Conservation (phyloP, 1,140 invertebrate species). For the Danaus melanippus region DNA sequence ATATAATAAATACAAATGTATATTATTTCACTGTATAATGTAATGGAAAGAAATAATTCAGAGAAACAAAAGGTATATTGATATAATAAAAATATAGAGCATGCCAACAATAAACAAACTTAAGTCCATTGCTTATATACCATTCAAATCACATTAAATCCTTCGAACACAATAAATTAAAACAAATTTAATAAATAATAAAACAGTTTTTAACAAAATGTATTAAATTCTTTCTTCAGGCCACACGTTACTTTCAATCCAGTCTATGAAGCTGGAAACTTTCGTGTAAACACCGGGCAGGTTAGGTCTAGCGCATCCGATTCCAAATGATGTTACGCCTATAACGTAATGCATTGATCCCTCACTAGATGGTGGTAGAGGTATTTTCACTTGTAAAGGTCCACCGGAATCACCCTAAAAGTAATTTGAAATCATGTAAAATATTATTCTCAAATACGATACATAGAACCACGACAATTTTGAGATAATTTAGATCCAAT, state of each 20-base stretch:
- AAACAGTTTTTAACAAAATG: background rate
- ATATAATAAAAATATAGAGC: no score
- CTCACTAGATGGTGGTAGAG: constrained; percentile 3
- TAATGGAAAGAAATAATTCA: no score
- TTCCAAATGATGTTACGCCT: constrained; percentile 83
- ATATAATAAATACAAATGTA: no score
- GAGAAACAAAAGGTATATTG: no score
- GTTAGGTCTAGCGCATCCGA: constrained; percentile 78
- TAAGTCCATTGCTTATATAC: no score
- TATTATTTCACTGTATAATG: no score
- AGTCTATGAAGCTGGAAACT: constrained; percentile 78
- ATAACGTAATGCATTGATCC: constrained; percentile 18
- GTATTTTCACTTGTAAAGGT: constrained; percentile 48
- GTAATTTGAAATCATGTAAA: background rate
- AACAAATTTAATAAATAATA: no score
- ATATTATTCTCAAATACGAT: background rate
- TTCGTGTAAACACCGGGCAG: constrained; percentile 86
- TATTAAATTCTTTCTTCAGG: background rate
- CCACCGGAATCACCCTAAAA: constrained; percentile 82
- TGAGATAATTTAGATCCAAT: background rate
- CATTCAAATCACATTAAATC: no score
- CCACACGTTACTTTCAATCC: constrained; percentile 71
- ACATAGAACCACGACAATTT: background rate
- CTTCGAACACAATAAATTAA: no score
- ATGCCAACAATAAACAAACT: no score